These are phyloP conservation scores for Danaus plexippus DNA, from an alignment of 1,140 invertebrate species.

Conservation along the genomic window DNA sequence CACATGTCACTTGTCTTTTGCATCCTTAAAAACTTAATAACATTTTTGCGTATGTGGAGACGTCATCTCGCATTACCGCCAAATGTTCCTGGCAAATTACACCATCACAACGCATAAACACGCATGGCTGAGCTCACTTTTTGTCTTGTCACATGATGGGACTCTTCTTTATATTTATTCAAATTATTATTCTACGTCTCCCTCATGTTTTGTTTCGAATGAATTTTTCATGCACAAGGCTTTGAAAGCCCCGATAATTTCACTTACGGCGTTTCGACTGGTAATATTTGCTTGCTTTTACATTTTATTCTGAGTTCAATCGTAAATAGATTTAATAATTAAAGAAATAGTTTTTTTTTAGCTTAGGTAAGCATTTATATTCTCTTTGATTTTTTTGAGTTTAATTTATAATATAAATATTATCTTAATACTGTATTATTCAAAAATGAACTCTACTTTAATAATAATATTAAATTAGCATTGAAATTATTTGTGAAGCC, in stretches of 20 bases:
- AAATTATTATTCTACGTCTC: constrained; percentile 57
- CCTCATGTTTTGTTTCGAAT: constrained; percentile 62
- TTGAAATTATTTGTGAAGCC: constrained; percentile 34
- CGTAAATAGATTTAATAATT: too few relatives aligned
- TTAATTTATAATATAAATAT: too few relatives aligned
- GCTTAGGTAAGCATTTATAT: too few relatives aligned
- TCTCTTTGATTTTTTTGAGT: too few relatives aligned
- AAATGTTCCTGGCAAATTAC: constrained; percentile 64
- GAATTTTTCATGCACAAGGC: constrained; percentile 67
- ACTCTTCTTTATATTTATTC: constrained; percentile 63
- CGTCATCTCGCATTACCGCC: constrained; percentile 52
- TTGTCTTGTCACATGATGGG: constrained; percentile 57
- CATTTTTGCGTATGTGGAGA: constrained; percentile 54
- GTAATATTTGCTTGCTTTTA: too few relatives aligned
- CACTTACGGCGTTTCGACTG: constrained; percentile 31
- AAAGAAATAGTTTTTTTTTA: too few relatives aligned
- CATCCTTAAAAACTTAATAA: constrained; percentile 62
- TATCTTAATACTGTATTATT: too few relatives aligned
- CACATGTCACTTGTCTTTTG: constrained; percentile 28
- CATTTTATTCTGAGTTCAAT: too few relatives aligned
- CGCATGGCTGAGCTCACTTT: constrained; percentile 52
- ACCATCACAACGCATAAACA: constrained; percentile 57
- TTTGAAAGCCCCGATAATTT: constrained; percentile 59
- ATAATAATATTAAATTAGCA: too few relatives aligned
- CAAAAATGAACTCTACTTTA: too few relatives aligned